Conservation (phyloP, 2,888 invertebrate species). For the Pachydiplax longipennis region DNA sequence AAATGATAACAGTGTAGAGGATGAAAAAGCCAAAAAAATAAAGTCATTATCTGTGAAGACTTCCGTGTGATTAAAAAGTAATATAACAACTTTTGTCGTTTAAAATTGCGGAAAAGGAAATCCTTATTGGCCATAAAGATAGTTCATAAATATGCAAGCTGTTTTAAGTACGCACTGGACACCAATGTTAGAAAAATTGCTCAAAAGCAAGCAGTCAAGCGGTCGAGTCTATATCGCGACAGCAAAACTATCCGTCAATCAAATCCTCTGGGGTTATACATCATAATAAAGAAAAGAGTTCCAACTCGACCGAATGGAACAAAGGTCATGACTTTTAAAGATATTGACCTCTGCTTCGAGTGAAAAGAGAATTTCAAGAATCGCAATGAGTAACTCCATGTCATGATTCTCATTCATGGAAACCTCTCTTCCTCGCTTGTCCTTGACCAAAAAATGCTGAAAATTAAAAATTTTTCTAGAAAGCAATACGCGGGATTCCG, state of each 20-base stretch:
- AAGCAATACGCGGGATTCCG: background rate
- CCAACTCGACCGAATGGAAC: background rate
- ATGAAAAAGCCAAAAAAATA: background rate
- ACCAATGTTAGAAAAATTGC: background rate
- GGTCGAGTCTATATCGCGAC: background rate
- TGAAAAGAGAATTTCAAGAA: background rate
- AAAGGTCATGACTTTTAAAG: background rate
- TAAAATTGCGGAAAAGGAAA: background rate
- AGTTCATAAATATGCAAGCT: too few species aligned
- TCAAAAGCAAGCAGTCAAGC: background rate
- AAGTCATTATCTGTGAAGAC: background rate
- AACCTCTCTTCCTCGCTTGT: background rate
- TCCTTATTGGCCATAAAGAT: too few species aligned
- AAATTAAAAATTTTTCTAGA: background rate
- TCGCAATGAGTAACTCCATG: background rate
- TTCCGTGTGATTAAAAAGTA: background rate
- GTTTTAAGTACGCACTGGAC: too few species aligned
- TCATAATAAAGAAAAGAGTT: background rate
- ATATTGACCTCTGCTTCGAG: background rate
- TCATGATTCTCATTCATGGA: background rate
- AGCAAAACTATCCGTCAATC: background rate
- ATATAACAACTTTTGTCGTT: background rate
- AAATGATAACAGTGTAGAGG: background rate
- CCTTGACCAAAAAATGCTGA: background rate
- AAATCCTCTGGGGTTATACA: background rate